Evolutionary conservation across 1,140 invertebrate species (phyloP).

Genomic region (Bombus superbus): DNA sequence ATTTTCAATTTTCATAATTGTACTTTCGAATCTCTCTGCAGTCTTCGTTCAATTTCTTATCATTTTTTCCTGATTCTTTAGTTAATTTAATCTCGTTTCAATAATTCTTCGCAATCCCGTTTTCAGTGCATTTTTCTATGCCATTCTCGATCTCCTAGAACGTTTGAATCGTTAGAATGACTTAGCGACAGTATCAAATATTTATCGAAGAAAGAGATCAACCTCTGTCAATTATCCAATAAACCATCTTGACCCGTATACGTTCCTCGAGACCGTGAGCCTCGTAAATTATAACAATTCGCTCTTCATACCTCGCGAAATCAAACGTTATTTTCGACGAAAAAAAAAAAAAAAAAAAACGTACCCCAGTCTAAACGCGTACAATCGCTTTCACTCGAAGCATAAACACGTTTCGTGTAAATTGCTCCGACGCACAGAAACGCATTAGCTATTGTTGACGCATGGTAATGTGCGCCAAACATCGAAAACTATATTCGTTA

Average conservation of each 20-base stretch:
- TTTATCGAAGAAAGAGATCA: not conserved
- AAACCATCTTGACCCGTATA: not conserved
- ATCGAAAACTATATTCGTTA: not conserved
- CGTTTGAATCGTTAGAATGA: not conserved
- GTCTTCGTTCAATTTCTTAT: no score
- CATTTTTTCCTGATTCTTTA: no score
- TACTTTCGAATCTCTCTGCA: no score
- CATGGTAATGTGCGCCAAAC: not conserved
- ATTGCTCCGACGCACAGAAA: not conserved
- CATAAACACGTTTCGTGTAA: not conserved
- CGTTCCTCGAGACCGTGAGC: not conserved
- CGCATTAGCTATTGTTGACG: not conserved
- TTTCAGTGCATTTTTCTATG: no score
- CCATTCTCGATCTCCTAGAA: no score
- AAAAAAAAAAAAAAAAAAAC: not conserved
- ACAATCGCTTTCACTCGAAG: conserved; percentile 1
- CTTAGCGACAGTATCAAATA: not conserved
- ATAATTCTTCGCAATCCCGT: no score
- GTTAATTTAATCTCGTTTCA: no score
- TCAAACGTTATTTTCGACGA: not conserved
- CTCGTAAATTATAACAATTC: not conserved
- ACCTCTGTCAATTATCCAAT: not conserved
- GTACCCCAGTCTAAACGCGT: not conserved
- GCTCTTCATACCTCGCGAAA: not conserved
- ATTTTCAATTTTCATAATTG: no score